Conservation (phyloP, 2,113 vertebrate genomes). For the Bufo gargarizans region DNA sequence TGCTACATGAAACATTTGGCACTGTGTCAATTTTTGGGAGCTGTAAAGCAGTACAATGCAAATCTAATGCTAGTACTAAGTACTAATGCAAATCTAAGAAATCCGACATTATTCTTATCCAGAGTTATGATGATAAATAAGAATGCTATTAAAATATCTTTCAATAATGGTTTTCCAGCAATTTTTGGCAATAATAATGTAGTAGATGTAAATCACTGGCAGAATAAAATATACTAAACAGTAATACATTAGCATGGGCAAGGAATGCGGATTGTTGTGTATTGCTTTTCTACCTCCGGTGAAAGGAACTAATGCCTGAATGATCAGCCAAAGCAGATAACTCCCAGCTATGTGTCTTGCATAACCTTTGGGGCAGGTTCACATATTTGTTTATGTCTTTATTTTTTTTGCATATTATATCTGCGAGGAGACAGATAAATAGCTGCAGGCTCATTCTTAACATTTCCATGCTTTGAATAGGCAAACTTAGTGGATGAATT, state of each 20-base stretch:
- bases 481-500: not conserved
- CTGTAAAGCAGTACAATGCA: conserved; percentile 14
- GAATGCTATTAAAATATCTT: not conserved
- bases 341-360: not conserved
- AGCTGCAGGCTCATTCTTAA: conserved; percentile 16
- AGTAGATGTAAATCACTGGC: not conserved
- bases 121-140: not conserved
- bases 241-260: not conserved
- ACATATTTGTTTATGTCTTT: not conserved
- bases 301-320: not conserved
- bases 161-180: not conserved
- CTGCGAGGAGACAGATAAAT: not conserved
- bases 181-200: not conserved
- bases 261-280: not conserved
- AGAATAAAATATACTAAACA: not conserved
- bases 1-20: conserved; percentile 27
- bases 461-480: not conserved
- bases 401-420: not conserved
- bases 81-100: not conserved
- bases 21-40: not conserved
- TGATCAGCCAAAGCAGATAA: not conserved
- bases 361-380: not conserved
- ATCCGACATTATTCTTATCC: conserved; percentile 4
- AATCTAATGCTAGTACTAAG: not conserved
- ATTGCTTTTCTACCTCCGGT: not conserved